Base-by-base conservation (phyloP, 2,888 invertebrate genomes). In the Piscicola geometra region DNA sequence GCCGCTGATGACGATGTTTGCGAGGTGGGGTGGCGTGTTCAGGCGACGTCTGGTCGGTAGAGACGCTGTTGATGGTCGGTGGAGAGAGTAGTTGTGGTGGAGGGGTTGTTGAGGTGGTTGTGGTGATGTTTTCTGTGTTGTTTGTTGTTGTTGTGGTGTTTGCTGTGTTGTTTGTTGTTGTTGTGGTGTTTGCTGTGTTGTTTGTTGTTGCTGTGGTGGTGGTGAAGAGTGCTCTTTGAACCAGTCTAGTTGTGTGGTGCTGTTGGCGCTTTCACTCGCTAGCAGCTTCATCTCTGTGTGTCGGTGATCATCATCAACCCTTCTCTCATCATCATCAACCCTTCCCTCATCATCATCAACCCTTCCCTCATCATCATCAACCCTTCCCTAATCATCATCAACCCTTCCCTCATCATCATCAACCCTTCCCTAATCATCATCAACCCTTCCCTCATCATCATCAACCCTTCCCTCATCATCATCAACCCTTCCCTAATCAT, bases 371-470 rank as follows among this genome's bases (percentile, higher is more conserved):
- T 25, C 41, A 32, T 25, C n/a, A 71, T 41, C 25, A 71, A 28
- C 32, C 28, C 3, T 56, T 21, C 28, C 72, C 52, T 60, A 18
- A 3, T 56, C 2, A 5, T 33, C 35, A 72, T 21, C 28, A 3
- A 21, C 15, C 30, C 32, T 32, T 75, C 21, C 15, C 76, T 52
- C 36, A 33, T 41, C 70, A 0, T 92, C 93, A 92, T 82, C 90
- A 92, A 83, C 93, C 95, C 83, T 91, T 90, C 81, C 91, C 89
- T 71, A 96, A 89, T 5, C 30, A 2, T 28, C 28, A n/a, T 28
- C 2, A 5, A 60, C 28, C 12, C n/a, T 60, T 28, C n/a, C 3
- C n/a, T 60, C 60, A 60, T 60, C 60, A 60, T 30, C 1, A 60
- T 60, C 60, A 60, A 12, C 60, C 25, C 30, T 30, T 36, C n/a